Evolutionary conservation across 2,113 vertebrate genomes (phyloP), one percentile per base, ranked within the genome.

Genomic region (Rallus limicola): DNA sequence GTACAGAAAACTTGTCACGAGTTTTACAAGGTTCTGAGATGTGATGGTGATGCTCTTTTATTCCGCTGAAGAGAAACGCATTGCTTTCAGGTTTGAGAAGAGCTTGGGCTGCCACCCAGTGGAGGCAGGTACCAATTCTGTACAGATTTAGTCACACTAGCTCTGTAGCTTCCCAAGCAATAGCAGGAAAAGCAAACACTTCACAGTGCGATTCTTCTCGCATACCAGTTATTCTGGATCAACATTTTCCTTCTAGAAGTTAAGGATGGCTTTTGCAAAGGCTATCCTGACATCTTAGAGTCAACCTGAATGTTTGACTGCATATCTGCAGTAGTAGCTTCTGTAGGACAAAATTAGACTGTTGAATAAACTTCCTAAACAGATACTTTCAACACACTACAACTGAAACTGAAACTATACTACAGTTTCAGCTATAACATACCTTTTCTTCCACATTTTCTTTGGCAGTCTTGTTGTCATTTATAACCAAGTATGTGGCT

Each of bases 51-150:
- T 33, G 67, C 6, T 36, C 0, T 0, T 7, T 82, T 65, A 52
- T 34, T 38, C 42, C 72, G 20, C 8, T 5, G 9, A 16, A 40
- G 44, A 58, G 34, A 29, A 82, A 95, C 25, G 4, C 33, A 14
- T 11, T 2, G 2, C 14, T 79, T 60, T 71, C 0, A 1, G 10
- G 13, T 36, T 36, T 90, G 46, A 60, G 52, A 58, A 92, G 59
- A 79, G 69, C 69, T 91, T 82, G 85, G 53, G 77, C 93, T 97
- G 96, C 96, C 96, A 96, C 95, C 96, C 95, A 93, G 95, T 93
- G 96, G 96, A 91, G 7, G 14, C 4, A 62, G 58, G 9, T 48
- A 17, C 18, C 16, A 53, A 10, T 68, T 63, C 26, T 38, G 34
- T 26, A 38, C 7, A 7, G 4, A 7, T 48, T 67, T 16, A 6